Base-by-base conservation (phyloP, 2,888 invertebrate species). In the Clanis bilineata region DNA sequence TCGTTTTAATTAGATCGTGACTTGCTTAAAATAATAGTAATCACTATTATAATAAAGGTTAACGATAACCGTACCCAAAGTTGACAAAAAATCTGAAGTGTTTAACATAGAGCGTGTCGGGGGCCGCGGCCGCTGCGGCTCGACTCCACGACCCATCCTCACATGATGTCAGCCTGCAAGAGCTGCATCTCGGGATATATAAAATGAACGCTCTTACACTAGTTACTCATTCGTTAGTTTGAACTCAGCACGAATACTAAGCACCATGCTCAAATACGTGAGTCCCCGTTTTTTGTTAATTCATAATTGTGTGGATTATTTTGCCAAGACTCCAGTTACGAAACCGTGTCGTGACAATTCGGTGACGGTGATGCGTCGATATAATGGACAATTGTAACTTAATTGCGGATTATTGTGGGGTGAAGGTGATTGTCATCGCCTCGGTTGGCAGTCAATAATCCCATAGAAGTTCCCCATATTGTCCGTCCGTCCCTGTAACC, bases 251-350 rank as follows among this genome's bases (percentile, higher is more conserved):
- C 82, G 89, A 86, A 84, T 79, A 87, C 86, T 79, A 76, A 89
- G 78, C 88, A 89, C 71, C 84, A 92, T 92, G 92, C 79, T 90
- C 70, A 92, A 89, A 92, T 90, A 90, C 90, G 92, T 92, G 84
- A 92, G 91, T 91, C 57, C 62, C 59, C 65, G 64, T 68, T 68
- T 70, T 44, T 59, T 59, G 32, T 59, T 44, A 57, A 57, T 60
- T 58, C 32, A 32, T 63, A 64, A 64, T 68, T 64, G 61, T 58
- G 18, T 28, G 28, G 10, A 28, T 51, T 45, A 45, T 45, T 70
- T 67, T 64, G 67, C 39, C 58, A 32, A 18, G 18, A 10, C 12
- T 68, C 64, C 68, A 58, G 61, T 78, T 79, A 63, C 69, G 67
- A 77, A 80, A 83, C 68, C 82, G 77, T 79, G 78, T 73, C 73